Base-by-base conservation (phyloP, 2,113 vertebrate genomes). In the Thryonomys swinderianus region DNA sequence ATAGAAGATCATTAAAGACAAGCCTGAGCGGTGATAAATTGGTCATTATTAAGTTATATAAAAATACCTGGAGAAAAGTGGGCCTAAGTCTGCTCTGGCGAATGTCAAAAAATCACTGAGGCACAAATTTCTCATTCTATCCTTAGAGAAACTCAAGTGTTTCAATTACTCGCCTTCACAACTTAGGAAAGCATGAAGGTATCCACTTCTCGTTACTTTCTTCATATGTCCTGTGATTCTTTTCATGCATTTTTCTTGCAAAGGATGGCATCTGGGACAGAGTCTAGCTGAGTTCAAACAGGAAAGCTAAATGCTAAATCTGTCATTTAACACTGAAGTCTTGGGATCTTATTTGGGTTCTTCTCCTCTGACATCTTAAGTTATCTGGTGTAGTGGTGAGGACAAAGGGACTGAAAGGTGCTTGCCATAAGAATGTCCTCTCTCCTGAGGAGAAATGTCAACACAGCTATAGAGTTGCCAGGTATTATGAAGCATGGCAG, bases 61-160 rank as follows among this genome's bases (percentile, higher is more conserved):
- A 93, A 85, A 95, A 59, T 74, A 71, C 88, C 32, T 95, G 34
- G 40, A 87, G 79, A 21, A 62, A 51, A 88, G 51, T 69, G 17
- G n/a, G 14, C 30, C 91, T 62, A 32, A 69, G 42, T 40, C 40
- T 82, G 3, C 27, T 25, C 11, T 80, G 57, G 48, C 61, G 18
- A 79, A 84, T 81, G 80, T 88, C 61, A 95, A n/a, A 86, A 91
- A 53, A 89, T 82, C 23, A 27, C n/a, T 78, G 64, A 45, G 42
- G 71, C 7, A 30, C 40, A 16, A 13, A 74, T 74, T 74, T 74
- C 71, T 74, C 71, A 30, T 42, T 42, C 25, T 59, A 3, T 48
- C 51, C 5, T 85, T 85, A 53, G 11, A 57, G 0, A 81, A 45
- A 79, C 21, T 74, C 25, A 64, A 37, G 5, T 10, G 21, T 48